A percentile compares a stretch with the other conserved stretches of the same genome.
These are phyloP conservation scores for Nyctibius bracteatus DNA, from an alignment of 2,113 vertebrate species.

Conservation along the genomic window DNA sequence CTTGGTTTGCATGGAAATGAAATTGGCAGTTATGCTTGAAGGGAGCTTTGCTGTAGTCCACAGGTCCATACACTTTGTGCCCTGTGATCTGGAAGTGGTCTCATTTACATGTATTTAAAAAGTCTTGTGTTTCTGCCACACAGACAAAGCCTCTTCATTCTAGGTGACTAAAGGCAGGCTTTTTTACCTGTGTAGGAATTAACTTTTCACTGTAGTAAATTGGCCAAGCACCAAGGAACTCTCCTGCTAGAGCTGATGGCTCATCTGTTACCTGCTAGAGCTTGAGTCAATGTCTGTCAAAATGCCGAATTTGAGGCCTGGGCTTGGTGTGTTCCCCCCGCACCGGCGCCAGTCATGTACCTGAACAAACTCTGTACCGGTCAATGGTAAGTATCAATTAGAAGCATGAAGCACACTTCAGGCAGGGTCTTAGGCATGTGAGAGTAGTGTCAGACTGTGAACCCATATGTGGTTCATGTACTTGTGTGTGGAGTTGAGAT, in stretches of 20 bases:
- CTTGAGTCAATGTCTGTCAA: not conserved
- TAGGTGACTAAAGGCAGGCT: not conserved
- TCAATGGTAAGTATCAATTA: not conserved
- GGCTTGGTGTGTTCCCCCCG: too few species aligned
- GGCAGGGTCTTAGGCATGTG: accelerated
- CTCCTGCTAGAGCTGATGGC: not conserved
- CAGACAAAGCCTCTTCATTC: not conserved
- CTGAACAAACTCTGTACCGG: not conserved
- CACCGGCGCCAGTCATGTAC: not conserved
- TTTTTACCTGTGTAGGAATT: not conserved
- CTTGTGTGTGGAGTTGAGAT: not conserved
- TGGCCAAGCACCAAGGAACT: not conserved
- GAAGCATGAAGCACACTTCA: not conserved
- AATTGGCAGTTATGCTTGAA: not conserved
- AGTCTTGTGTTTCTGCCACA: not conserved
- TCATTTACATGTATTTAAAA: not conserved
- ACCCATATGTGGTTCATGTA: accelerated
- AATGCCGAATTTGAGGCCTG: not conserved
- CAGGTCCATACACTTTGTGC: not conserved
- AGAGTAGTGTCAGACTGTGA: not conserved
- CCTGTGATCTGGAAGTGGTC: not conserved
- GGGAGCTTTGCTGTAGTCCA: not conserved
- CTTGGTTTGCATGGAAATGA: not conserved
- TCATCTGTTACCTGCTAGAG: not conserved
- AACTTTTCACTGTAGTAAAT: not conserved